phyloP scores from a whole-genome alignment of 2,113 vertebrate genomes.

The Phalacrocorax carbo region DNA sequence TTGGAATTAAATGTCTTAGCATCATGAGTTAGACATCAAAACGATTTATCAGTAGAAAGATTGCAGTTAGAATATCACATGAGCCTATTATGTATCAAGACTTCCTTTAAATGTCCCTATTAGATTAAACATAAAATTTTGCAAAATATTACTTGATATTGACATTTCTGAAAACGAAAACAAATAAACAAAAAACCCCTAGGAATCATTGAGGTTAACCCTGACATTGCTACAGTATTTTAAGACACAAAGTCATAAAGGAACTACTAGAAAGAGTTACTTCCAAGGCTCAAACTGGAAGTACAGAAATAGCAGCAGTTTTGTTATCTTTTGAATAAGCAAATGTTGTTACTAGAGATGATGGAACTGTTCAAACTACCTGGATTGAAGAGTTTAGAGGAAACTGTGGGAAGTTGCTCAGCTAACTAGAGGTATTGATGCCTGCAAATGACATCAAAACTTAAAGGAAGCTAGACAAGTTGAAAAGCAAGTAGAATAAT shows the following conservation, averaged over 20 bases:
- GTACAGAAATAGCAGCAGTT: background rate
- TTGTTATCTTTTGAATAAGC: background rate
- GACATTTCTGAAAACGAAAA: background rate
- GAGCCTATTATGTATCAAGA: background rate
- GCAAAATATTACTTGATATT: background rate
- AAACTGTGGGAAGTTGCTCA: background rate
- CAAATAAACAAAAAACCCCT: background rate
- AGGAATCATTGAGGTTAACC: background rate
- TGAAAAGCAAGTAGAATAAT: slow-evolving; percentile 37
- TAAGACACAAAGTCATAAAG: background rate
- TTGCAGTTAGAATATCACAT: background rate
- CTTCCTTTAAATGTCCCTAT: background rate
- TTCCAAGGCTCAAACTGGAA: background rate
- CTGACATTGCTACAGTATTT: background rate
- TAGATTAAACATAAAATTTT: background rate
- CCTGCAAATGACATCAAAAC: slow-evolving; percentile 1
- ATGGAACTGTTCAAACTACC: background rate
- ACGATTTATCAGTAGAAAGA: background rate
- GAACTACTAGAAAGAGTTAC: background rate
- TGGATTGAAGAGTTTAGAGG: background rate
- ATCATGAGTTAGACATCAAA: background rate
- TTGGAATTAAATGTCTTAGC: background rate
- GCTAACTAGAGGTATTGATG: background rate
- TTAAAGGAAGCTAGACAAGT: background rate
- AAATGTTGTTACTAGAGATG: background rate